phyloP scores from a whole-genome alignment of 2,888 invertebrate species.

The Mechanitis messenoides region DNA sequence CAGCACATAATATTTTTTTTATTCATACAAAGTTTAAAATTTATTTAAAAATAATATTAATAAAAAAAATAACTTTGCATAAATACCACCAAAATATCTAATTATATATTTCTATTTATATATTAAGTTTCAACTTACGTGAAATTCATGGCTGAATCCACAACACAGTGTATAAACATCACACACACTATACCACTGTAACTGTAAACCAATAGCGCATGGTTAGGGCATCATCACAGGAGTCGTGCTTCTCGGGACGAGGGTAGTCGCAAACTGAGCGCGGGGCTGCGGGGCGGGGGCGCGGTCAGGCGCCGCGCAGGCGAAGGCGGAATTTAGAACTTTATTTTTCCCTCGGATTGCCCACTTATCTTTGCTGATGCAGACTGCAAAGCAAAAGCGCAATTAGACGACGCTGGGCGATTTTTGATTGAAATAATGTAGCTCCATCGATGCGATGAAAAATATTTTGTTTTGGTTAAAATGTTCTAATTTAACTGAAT shows the following conservation, averaged over 20 bases:
- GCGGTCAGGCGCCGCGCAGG: slow-evolving; percentile 33
- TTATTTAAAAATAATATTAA: no score
- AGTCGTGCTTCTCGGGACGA: slow-evolving; percentile 24
- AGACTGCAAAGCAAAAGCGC: slow-evolving; percentile 37
- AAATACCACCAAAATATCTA: neutral
- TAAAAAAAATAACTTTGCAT: no score
- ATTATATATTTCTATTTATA: neutral
- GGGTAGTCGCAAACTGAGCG: slow-evolving; percentile 33
- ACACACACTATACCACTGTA: slow-evolving; percentile 11
- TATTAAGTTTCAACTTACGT: slow-evolving; percentile 27
- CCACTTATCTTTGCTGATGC: slow-evolving; percentile 44
- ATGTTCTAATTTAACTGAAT: neutral
- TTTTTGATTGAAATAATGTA: slow-evolving; percentile 29
- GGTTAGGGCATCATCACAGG: neutral
- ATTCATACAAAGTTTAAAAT: no score
- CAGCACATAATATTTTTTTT: no score
- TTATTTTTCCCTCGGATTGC: slow-evolving; percentile 41
- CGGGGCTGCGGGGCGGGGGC: slow-evolving; percentile 25
- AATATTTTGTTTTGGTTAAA: neutral
- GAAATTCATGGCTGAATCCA: slow-evolving; percentile 29
- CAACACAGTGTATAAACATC: slow-evolving; percentile 6
- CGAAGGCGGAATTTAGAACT: slow-evolving; percentile 34
- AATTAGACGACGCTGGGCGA: slow-evolving; percentile 33
- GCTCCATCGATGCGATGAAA: slow-evolving; percentile 10
- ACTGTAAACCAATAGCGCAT: slow-evolving; percentile 13